A percentile compares a stretch with the other conserved stretches of the same genome.
These are phyloP conservation scores for Melopsittacus undulatus DNA, from an alignment of 2,797 vertebrate genomes.

Conservation along the genomic window DNA sequence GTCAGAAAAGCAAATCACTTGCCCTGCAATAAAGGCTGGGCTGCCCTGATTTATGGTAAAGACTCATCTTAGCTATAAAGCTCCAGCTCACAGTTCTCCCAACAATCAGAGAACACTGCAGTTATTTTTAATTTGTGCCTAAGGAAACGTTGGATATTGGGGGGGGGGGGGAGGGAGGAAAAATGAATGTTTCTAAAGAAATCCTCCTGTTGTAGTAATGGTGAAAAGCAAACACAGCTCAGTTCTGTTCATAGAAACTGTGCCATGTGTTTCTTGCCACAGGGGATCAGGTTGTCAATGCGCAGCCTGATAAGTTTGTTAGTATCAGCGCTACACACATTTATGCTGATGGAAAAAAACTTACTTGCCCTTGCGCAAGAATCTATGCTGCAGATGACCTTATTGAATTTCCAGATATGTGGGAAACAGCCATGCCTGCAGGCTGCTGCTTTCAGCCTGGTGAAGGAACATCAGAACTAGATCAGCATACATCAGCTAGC, in stretches of 20 bases:
- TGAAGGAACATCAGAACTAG: neutral
- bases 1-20: neutral
- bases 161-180: neutral
- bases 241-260: neutral
- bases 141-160: neutral
- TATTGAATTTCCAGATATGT: neutral
- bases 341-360: neutral
- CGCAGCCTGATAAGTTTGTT: neutral
- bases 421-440: neutral
- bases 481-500: neutral
- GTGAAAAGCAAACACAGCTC: neutral
- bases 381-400: neutral
- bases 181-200: neutral
- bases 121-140: conserved; percentile 15
- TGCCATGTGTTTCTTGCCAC: neutral
- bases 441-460: neutral
- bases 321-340: neutral
- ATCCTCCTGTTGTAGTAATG: neutral
- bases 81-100: neutral
- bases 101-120: neutral
- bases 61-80: neutral
- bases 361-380: neutral
- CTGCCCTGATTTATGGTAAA: neutral
- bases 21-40: neutral
- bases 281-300: neutral